These are phyloP conservation scores for Drosophila pegasa DNA, from an alignment of 2,888 invertebrate species.

Conservation along the genomic window DNA sequence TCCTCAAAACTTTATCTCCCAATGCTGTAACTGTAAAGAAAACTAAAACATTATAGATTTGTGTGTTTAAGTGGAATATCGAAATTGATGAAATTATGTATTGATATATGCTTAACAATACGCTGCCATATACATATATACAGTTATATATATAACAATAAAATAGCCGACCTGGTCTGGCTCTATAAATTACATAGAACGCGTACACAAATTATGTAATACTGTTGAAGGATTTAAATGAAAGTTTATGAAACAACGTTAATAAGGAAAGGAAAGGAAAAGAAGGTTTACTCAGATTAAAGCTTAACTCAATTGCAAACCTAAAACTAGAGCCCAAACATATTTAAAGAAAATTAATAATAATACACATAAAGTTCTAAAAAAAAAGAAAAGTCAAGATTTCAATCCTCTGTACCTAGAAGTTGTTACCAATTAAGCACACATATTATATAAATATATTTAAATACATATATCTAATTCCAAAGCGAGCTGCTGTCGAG, in stretches of 20 bases:
- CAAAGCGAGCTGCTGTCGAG: conserved; percentile 48
- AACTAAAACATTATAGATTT: conserved; percentile 24
- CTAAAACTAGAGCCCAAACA: conserved; percentile 35
- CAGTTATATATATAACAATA: conserved; percentile 42
- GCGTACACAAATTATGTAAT: conserved; percentile 62
- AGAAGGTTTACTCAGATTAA: conserved; percentile 47
- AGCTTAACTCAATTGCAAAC: conserved; percentile 54
- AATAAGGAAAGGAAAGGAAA: conserved; percentile 42
- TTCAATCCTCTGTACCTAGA: conserved; percentile 71
- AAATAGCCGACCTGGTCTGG: conserved; percentile 63
- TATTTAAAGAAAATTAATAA: conserved; percentile 23
- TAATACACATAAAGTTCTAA: conserved; percentile 26
- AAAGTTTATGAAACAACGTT: conserved; percentile 80
- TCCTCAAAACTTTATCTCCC: conserved; percentile 38
- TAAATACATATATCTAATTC: conserved; percentile 48
- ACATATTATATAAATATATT: conserved; percentile 45
- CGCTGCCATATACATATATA: conserved; percentile 69
- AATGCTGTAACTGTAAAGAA: conserved; percentile 51
- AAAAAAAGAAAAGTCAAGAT: conserved; percentile 43
- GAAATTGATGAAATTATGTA: conserved; percentile 57
- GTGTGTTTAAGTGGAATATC: conserved; percentile 10
- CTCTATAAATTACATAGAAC: conserved; percentile 45
- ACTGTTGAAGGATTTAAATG: conserved; percentile 71
- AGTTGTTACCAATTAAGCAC: conserved; percentile 70
- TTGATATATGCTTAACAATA: conserved; percentile 71